Evolutionary conservation across 2,797 vertebrate species (phyloP).

Genomic region (Selene dorsalis): DNA sequence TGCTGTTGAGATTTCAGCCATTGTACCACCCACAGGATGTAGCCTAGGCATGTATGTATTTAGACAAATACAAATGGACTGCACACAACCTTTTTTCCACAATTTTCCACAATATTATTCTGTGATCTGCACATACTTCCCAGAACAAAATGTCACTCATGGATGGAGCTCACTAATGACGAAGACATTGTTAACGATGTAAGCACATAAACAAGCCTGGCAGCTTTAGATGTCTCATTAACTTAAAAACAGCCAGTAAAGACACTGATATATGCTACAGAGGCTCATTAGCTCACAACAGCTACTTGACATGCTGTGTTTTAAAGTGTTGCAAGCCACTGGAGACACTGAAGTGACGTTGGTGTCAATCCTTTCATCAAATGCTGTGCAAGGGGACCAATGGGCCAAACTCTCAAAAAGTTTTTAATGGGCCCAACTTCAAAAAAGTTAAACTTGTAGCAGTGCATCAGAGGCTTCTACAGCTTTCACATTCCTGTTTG

Average conservation of each 20-base stretch:
- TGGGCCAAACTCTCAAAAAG: neutral
- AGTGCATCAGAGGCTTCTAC: neutral
- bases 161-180: slow-evolving; percentile 27
- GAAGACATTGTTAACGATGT: slow-evolving; percentile 23
- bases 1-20: neutral
- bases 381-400: neutral
- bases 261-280: slow-evolving; percentile 11
- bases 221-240: slow-evolving; percentile 48
- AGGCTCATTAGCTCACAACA: slow-evolving; percentile 57
- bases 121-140: neutral
- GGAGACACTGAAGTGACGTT: slow-evolving; percentile 20
- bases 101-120: neutral
- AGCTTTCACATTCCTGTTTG: neutral
- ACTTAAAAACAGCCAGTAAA: slow-evolving; percentile 14
- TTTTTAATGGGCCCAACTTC: slow-evolving; percentile 21
- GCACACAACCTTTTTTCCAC: neutral
- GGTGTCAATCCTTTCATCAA: slow-evolving; percentile 9
- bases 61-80: neutral
- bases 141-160: slow-evolving; percentile 5
- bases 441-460: neutral
- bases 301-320: slow-evolving; percentile 27
- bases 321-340: slow-evolving; percentile 2
- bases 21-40: neutral
- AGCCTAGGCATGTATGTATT: neutral
- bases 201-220: slow-evolving; percentile 46